phyloP scores from a whole-genome alignment of 1,140 invertebrate genomes.

The Sinella curviseta region DNA sequence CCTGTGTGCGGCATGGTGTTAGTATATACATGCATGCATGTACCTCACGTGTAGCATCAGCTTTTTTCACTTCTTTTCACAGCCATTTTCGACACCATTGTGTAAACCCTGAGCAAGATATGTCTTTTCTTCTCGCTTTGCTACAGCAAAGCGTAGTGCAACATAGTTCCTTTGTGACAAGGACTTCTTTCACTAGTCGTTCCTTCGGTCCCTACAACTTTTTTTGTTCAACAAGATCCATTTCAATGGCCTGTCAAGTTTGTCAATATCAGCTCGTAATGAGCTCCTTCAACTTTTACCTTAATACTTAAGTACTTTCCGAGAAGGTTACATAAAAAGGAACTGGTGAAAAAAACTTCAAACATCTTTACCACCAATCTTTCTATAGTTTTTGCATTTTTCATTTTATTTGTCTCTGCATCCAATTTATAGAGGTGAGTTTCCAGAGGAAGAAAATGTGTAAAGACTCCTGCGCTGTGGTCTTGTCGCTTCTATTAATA shows the following conservation, averaged over 20 bases:
- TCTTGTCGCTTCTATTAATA: too few species aligned
- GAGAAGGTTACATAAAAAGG: neutral
- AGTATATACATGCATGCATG: neutral
- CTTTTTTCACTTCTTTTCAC: neutral
- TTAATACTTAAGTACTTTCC: neutral
- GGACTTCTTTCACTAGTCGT: neutral
- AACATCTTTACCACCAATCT: neutral
- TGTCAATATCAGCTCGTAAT: constrained; percentile 21
- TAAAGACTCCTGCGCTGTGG: too few species aligned
- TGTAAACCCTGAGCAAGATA: neutral
- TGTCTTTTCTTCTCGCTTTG: too few species aligned
- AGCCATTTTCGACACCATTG: neutral
- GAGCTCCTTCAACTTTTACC: constrained; percentile 18
- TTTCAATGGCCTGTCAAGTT: constrained; percentile 26
- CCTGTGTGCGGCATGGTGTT: neutral
- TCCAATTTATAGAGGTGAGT: too few species aligned
- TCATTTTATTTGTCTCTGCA: constrained; percentile 1
- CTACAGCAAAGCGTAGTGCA: too few species aligned
- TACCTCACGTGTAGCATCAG: neutral
- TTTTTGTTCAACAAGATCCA: constrained; percentile 16
- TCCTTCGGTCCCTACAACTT: too few species aligned
- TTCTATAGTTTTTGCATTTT: constrained; percentile 5
- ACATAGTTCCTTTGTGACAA: neutral
- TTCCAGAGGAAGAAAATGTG: neutral
- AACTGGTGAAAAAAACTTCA: neutral